Base-by-base conservation (phyloP, 1,140 invertebrate genomes). In the Catajapyx aquilonaris region DNA sequence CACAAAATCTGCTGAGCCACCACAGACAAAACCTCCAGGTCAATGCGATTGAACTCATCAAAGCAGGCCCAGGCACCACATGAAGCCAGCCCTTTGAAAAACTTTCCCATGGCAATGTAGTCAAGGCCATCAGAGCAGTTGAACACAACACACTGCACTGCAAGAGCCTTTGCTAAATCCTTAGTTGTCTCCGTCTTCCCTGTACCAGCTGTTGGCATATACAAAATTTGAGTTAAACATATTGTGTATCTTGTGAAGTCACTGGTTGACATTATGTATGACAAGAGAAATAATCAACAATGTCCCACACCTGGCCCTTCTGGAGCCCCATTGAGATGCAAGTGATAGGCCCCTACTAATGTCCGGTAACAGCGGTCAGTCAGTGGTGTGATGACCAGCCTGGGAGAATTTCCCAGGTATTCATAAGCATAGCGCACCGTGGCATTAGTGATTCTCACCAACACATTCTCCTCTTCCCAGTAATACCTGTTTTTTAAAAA, bases 41-140 rank as follows among this genome's bases (percentile, higher is more conserved):
- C 85, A 43, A 94, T 88, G n/a, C 80, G 62, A 53, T 93, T 93
- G 52, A 94, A 93, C 57, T 93, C 87, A 49, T 94, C 87, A 49
- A 94, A 90, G 52, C 87, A 93, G 0, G 79, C 81, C 85, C 86
- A 91, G 0, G 86, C 83, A 0, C 87, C 88, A 51, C 66, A 80
- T 4, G 81, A 75, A 5, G 86, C 81, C 2, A 91, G 52, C 16
- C 86, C 86, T 56, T 80, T 81, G 48, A 85, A 83, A 57, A 80
- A 83, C 57, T 88, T 90, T 18, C 86, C 83, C 71, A 94, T 81
- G 20, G 83, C 81, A 50, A 87, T 84, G 52, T 86, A 90, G 54
- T 93, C 84, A 31, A 93, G 56, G n/a, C 83, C 81, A 50, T 90
- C 83, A 0, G 85, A 93, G 48, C 86, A 93, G 55, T 93, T 93